These are phyloP conservation scores for Fragum whitleyi DNA, from an alignment of 2,888 invertebrate genomes.

Conservation along the genomic window DNA sequence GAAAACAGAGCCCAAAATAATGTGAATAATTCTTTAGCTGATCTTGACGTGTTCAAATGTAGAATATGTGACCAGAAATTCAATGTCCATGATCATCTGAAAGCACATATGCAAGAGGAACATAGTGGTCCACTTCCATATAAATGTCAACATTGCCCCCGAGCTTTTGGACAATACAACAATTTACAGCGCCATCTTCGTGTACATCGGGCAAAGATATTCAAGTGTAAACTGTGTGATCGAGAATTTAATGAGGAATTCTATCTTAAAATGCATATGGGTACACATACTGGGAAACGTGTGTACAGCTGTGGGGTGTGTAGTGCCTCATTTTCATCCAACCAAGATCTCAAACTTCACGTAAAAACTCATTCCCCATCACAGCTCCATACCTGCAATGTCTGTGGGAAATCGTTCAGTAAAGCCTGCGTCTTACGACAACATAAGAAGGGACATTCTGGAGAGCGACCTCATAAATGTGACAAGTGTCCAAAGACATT, in stretches of 20 bases:
- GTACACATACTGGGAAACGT: slow-evolving; percentile 70
- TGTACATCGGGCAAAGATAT: slow-evolving; percentile 65
- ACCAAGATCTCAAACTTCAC: slow-evolving; percentile 68
- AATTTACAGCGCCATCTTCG: slow-evolving; percentile 66
- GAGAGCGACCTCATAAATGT: slow-evolving; percentile 69
- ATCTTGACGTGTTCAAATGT: slow-evolving; percentile 44
- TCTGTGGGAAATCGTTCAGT: slow-evolving; percentile 69
- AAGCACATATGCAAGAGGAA: slow-evolving; percentile 61
- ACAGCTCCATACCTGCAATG: slow-evolving; percentile 66
- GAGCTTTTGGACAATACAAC: slow-evolving; percentile 68
- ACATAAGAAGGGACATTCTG: slow-evolving; percentile 70
- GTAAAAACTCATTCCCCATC: slow-evolving; percentile 69
- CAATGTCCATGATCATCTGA: slow-evolving; percentile 51
- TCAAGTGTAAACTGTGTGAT: slow-evolving; percentile 68
- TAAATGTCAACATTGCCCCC: slow-evolving; percentile 68
- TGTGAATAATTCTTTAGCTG: not conserved
- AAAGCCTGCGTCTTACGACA: slow-evolving; percentile 71
- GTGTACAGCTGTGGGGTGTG: slow-evolving; percentile 72
- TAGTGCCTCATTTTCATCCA: slow-evolving; percentile 59
- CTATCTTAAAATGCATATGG: slow-evolving; percentile 71
- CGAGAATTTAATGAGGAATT: slow-evolving; percentile 69
- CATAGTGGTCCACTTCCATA: slow-evolving; percentile 69
- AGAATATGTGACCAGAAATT: slow-evolving; percentile 63
- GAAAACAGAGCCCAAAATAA: not conserved
- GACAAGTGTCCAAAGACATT: slow-evolving; percentile 66